phyloP scores from a whole-genome alignment of 2,797 vertebrate genomes.

The Poecilia wingei region DNA sequence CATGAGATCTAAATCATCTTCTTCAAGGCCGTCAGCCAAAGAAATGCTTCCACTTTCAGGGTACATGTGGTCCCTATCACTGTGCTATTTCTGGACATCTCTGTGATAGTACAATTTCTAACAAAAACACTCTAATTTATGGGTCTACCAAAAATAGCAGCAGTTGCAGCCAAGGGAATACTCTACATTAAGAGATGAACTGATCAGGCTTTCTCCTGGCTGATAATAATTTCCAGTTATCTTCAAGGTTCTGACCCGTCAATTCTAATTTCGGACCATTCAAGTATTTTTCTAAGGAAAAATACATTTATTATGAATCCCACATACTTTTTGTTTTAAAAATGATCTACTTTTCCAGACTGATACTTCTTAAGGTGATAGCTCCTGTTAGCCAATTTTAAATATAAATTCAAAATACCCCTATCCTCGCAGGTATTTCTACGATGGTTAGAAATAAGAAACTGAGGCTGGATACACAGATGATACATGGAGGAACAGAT shows the following conservation, averaged over 20 bases:
- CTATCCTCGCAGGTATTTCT: neutral
- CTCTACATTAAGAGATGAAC: neutral
- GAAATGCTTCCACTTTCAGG: conserved; percentile 24
- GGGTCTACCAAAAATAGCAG: conserved; percentile 40
- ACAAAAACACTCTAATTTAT: conserved; percentile 40
- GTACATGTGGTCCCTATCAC: conserved; percentile 25
- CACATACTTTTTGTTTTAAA: neutral
- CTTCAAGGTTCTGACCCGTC: neutral
- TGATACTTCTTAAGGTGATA: neutral
- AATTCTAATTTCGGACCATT: neutral
- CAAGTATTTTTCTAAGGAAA: neutral
- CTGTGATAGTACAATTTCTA: conserved; percentile 42
- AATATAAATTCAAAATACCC: neutral
- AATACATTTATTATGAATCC: neutral
- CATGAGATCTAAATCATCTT: conserved; percentile 15
- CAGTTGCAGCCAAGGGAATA: neutral
- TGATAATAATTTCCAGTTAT: neutral
- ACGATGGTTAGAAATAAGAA: neutral
- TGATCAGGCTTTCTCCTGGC: neutral
- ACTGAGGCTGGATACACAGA: neutral
- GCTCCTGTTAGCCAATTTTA: neutral
- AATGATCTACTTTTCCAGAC: neutral
- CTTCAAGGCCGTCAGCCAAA: conserved; percentile 37
- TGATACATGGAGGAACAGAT: neutral
- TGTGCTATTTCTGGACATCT: conserved; percentile 56